A percentile compares a stretch with the other conserved stretches of the same genome.
Evolutionary conservation across 2,888 invertebrate genomes (phyloP).

Genomic region (Synergus umbraculus): DNA sequence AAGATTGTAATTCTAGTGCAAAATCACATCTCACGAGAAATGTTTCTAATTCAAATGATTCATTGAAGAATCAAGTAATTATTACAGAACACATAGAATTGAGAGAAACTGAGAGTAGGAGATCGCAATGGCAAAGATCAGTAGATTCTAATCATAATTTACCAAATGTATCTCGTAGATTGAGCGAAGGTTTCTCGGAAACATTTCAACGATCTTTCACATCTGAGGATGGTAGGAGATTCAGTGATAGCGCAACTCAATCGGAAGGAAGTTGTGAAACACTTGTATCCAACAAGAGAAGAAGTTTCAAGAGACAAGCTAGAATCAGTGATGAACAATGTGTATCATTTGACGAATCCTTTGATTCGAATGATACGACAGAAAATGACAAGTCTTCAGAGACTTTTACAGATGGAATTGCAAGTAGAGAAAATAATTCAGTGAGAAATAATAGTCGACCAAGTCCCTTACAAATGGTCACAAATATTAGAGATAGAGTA

Average conservation of each 20-base stretch:
- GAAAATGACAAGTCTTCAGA: slow-evolving; percentile 3
- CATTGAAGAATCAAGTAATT: background rate
- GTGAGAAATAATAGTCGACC: background rate
- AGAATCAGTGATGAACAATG: slow-evolving; percentile 62
- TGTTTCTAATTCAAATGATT: background rate
- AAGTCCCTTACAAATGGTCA: slow-evolving; percentile 19
- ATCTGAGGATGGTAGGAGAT: slow-evolving; percentile 61
- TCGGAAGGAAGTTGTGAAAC: slow-evolving; percentile 42
- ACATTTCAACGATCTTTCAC: slow-evolving; percentile 35
- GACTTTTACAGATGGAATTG: background rate
- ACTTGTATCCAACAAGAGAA: slow-evolving; percentile 55
- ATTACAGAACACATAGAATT: slow-evolving; percentile 42
- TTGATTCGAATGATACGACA: slow-evolving; percentile 3
- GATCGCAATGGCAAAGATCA: background rate
- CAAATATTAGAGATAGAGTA: slow-evolving; percentile 28
- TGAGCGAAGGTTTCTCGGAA: slow-evolving; percentile 63
- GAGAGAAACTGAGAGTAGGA: slow-evolving; percentile 12
- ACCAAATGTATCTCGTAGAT: slow-evolving; percentile 56
- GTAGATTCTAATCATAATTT: slow-evolving; percentile 8
- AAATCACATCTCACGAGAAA: background rate
- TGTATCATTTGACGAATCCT: slow-evolving; percentile 14
- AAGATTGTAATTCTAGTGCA: slow-evolving; percentile 48
- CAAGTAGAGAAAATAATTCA: background rate
- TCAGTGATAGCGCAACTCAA: slow-evolving; percentile 64
- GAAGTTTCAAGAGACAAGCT: slow-evolving; percentile 69